Conservation (phyloP, 1,140 invertebrate genomes). For the Zaprionus gabonicus region DNA sequence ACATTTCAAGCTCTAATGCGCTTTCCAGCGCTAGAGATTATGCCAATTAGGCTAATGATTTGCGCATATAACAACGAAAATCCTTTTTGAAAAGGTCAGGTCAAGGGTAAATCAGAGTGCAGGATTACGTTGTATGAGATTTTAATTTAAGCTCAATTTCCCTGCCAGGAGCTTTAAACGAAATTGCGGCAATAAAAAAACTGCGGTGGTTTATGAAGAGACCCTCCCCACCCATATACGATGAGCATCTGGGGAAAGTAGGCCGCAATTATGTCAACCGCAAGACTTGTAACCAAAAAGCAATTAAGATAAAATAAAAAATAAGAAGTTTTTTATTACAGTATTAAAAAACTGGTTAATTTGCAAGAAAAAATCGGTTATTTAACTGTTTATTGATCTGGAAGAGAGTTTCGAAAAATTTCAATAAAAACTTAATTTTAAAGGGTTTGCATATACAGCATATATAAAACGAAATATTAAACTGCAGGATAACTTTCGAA, state of each 20-base stretch:
- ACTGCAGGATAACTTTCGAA: too few species aligned
- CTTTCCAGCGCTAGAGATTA: constrained; percentile 2
- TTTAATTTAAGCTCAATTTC: constrained; percentile 6
- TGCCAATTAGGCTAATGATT: constrained; percentile 8
- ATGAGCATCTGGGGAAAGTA: neutral
- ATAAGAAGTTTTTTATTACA: neutral
- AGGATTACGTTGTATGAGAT: neutral
- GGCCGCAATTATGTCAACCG: neutral
- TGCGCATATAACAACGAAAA: neutral
- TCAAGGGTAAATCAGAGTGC: neutral
- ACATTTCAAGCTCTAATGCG: constrained; percentile 7
- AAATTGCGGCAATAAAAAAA: constrained; percentile 3
- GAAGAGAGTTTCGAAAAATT: too few species aligned
- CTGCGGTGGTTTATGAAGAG: neutral
- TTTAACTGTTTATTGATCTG: neutral
- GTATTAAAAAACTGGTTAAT: neutral
- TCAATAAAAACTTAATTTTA: too few species aligned
- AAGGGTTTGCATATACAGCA: too few species aligned
- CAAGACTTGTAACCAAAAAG: neutral
- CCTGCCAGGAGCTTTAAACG: neutral
- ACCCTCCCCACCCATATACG: neutral
- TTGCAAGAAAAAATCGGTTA: neutral
- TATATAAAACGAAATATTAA: too few species aligned
- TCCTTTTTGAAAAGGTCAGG: neutral
- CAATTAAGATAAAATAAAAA: neutral